Percentiles rank a stretch among this genome's conserved stretches.
These are phyloP conservation scores for Pheosia gnoma DNA, from an alignment of 2,888 invertebrate genomes.

Conservation along the genomic window DNA sequence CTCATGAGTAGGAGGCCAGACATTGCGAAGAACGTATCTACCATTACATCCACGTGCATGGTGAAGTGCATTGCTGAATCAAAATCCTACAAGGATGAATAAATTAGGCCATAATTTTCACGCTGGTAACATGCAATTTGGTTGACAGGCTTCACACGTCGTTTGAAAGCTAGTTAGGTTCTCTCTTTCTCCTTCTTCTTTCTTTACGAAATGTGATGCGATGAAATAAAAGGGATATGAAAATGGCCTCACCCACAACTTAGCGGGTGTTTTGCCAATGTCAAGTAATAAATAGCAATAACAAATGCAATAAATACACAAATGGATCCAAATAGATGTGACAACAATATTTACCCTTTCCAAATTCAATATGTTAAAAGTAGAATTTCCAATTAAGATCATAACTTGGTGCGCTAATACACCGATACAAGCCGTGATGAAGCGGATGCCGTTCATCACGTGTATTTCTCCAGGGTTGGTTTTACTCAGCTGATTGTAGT, in stretches of 20 bases:
- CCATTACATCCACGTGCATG: constrained; percentile 30
- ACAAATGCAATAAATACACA: too few relatives aligned
- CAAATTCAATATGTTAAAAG: constrained; percentile 28
- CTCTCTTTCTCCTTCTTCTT: too few relatives aligned
- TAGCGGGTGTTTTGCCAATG: too few relatives aligned
- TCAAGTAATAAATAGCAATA: too few relatives aligned
- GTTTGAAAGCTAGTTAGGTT: too few relatives aligned
- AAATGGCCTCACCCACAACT: too few relatives aligned
- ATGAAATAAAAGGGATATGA: not conserved
- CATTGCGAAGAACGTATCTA: constrained; percentile 44
- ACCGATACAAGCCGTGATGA: constrained; percentile 20
- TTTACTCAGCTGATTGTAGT: constrained; percentile 29
- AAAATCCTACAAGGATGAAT: not conserved
- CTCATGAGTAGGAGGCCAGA: constrained; percentile 41
- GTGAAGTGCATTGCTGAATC: not conserved
- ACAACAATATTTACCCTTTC: constrained; percentile 28
- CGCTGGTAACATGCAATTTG: too few relatives aligned
- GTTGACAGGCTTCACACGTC: too few relatives aligned
- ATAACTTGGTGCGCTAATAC: constrained; percentile 24
- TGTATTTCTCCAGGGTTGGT: constrained; percentile 30
- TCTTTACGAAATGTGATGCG: not conserved
- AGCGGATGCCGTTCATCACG: constrained; percentile 36
- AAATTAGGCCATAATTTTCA: not conserved
- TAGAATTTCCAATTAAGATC: constrained; percentile 7
- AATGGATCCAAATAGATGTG: not conserved